These are phyloP conservation scores for Periophthalmodon schlosseri DNA, from an alignment of 2,113 vertebrate genomes.

Conservation along the genomic window DNA sequence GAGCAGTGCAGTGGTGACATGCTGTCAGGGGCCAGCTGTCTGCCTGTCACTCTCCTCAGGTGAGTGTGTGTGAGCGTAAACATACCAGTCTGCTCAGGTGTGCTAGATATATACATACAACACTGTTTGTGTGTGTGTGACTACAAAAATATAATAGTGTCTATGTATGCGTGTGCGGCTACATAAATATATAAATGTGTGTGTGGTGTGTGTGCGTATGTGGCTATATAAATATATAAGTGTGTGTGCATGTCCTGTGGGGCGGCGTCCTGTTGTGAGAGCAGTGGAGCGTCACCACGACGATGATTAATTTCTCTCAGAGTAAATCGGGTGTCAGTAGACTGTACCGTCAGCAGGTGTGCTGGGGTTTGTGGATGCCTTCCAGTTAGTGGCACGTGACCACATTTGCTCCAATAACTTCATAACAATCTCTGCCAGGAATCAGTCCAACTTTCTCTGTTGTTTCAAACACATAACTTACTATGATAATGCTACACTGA, in stretches of 20 bases:
- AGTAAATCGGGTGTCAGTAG: constrained; percentile 71
- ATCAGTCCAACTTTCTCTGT: not conserved
- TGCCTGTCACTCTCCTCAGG: constrained; percentile 53
- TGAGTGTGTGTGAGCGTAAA: constrained; percentile 26
- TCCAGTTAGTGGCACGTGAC: constrained; percentile 55
- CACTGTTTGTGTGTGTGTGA: constrained; percentile 3
- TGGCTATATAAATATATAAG: constrained; percentile 4
- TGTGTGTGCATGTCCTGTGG: constrained; percentile 47
- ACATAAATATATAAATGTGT: no score
- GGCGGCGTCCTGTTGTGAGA: constrained; percentile 67
- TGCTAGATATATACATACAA: not conserved
- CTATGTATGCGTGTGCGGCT: constrained; percentile 21
- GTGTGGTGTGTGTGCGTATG: no score
- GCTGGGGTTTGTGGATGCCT: constrained; percentile 73
- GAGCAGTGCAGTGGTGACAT: constrained; percentile 49
- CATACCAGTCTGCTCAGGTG: constrained; percentile 3
- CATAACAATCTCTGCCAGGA: not conserved
- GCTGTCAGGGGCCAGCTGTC: constrained; percentile 67
- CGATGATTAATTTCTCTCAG: constrained; percentile 78
- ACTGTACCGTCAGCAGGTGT: constrained; percentile 78
- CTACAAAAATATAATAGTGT: not conserved
- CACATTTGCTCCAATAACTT: constrained; percentile 11
- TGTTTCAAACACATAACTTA: not conserved
- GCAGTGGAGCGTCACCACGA: constrained; percentile 70
- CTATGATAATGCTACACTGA: no score